These are phyloP conservation scores for Danionella dracula DNA, from an alignment of 2,797 vertebrate species.

Conservation along the genomic window DNA sequence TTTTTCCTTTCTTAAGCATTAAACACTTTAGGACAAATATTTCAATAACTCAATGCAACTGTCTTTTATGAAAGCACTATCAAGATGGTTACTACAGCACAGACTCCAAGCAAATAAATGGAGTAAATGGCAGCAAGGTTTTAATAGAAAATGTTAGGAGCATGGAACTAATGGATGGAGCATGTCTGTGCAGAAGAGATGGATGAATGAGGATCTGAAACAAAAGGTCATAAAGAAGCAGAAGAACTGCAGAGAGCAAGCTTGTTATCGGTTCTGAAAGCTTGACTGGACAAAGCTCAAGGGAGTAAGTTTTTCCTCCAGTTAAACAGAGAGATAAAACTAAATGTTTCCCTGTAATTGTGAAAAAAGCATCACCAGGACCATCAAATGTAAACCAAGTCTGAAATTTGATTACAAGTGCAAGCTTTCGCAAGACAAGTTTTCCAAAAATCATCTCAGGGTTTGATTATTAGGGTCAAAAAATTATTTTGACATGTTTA, in stretches of 20 bases:
- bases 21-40: constrained; percentile 28
- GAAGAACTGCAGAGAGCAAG: constrained; percentile 11
- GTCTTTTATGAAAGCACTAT: background rate
- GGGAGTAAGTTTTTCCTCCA: constrained; percentile 19
- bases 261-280: constrained; percentile 23
- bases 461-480: no score
- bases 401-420: background rate
- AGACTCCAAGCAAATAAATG: constrained; percentile 1
- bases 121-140: background rate
- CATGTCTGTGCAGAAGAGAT: constrained; percentile 4
- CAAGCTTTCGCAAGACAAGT: no score
- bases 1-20: background rate
- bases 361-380: constrained; percentile 10
- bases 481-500: no score
- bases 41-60: background rate
- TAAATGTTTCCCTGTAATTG: constrained; percentile 8
- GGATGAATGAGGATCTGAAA: constrained; percentile 22
- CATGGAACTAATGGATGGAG: background rate
- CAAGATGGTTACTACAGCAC: background rate
- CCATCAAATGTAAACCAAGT: constrained; percentile 15
- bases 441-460: no score
- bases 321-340: constrained; percentile 21
- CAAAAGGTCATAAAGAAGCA: constrained; percentile 24
- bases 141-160: background rate
- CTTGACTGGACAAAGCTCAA: constrained; percentile 24